Evolutionary conservation across 2,888 invertebrate species (phyloP), one percentile per base, ranked within the genome.

Genomic region (Drosophila multiciliata): DNA sequence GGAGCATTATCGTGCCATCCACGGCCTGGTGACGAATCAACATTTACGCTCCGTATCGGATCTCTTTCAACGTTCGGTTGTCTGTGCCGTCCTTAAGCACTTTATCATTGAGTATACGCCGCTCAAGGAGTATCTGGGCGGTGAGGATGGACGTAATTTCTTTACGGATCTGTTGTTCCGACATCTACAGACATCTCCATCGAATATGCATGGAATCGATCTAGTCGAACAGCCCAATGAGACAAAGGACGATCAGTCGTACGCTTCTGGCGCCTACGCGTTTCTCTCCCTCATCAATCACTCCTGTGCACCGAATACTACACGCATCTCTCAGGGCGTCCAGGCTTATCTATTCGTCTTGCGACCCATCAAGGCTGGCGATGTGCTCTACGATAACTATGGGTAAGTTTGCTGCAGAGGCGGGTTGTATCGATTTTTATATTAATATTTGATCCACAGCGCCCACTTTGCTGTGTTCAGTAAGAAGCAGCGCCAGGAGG

Each of bases 291-390:
- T 98, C 62, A 92, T 98, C 35, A 97, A 98, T 93, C 98, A 98
- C 92, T 97, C 97, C 1, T 98, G 98, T 93, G 94, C 96, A 73
- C 97, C 98, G 1, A 97, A 97, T 93, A 96, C 97, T 0, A 95
- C 95, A 0, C 94, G 97, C 70, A 93, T 94, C 72, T 95, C 95
- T 61, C 92, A 94, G 55, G 94, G 94, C 4, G 92, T 93, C 62
- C 94, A 94, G 82, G 93, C 94, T 9, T 94, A 95, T 45, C 92
- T 94, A 15, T 94, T 95, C 45, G 95, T 96, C 8, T 91, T 97
- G 55, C 94, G 95, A 82, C 95, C 95, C 8, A 96, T 98, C 70
- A 93, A 94, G 79, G 95, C 95, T 85, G 96, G 96, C 63, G 95
- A 95, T 88, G 95, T 96, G 92, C 93, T 97, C 32, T 95, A 95